A percentile compares a stretch with the other conserved stretches of the same genome.
phyloP scores from a whole-genome alignment of 2,888 invertebrate genomes.

The Eupithecia dodoneata region DNA sequence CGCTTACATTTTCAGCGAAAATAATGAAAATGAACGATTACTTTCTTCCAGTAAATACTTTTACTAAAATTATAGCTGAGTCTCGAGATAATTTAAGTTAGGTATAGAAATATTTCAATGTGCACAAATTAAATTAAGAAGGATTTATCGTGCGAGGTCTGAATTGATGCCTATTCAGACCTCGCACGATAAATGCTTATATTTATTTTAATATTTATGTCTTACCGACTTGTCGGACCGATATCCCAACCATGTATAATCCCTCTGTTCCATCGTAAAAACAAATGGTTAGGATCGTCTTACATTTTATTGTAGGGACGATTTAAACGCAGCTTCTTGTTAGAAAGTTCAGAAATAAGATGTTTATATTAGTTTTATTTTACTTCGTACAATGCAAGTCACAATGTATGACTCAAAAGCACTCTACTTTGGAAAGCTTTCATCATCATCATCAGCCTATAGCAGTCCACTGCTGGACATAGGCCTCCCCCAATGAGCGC shows the following conservation, averaged over 20 bases:
- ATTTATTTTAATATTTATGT: neutral
- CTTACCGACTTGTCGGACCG: neutral
- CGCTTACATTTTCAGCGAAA: neutral
- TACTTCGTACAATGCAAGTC: neutral
- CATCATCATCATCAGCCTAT: too few relatives aligned
- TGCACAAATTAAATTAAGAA: neutral
- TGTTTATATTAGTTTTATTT: slow-evolving; percentile 21
- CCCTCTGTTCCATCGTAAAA: slow-evolving; percentile 21
- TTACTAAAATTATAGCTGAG: neutral
- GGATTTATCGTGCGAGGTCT: too few relatives aligned
- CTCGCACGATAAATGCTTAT: neutral
- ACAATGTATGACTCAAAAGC: neutral
- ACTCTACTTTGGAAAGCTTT: neutral
- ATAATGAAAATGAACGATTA: neutral
- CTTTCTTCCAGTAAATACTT: neutral
- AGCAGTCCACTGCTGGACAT: too few relatives aligned
- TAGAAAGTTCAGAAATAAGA: slow-evolving; percentile 30
- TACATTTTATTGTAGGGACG: slow-evolving; percentile 27
- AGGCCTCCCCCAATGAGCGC: too few relatives aligned
- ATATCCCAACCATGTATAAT: neutral
- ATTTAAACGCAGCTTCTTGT: slow-evolving; percentile 30
- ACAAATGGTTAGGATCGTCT: slow-evolving; percentile 30
- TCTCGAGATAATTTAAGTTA: neutral
- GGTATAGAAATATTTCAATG: neutral
- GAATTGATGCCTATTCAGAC: too few relatives aligned